These are phyloP conservation scores for Oreochromis tanganicae DNA, from an alignment of 2,113 vertebrate genomes.

Conservation along the genomic window DNA sequence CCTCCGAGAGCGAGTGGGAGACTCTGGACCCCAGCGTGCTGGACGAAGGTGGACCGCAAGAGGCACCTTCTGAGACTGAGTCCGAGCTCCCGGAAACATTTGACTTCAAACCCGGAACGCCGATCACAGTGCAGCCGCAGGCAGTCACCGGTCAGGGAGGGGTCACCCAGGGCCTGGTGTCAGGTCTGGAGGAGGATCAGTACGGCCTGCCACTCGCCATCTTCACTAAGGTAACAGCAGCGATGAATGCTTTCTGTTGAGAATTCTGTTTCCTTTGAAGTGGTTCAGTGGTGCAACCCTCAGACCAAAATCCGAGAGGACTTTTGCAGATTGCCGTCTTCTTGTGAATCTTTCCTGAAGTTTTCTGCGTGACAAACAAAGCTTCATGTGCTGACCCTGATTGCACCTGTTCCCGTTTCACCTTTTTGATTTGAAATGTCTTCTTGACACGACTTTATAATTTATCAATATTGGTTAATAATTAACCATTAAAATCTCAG, in stretches of 20 bases:
- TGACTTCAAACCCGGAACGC: constrained; percentile 56
- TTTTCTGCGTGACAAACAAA: neutral
- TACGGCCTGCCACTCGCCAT: constrained; percentile 88
- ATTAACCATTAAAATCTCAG: neutral
- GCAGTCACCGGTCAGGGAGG: constrained; percentile 46
- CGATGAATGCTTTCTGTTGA: rapidly evolving
- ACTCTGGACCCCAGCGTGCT: constrained; percentile 85
- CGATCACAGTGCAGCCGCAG: constrained; percentile 80
- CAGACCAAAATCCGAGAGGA: neutral
- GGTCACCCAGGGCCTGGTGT: constrained; percentile 82
- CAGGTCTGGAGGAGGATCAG: constrained; percentile 91
- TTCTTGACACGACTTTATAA: neutral
- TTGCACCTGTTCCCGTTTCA: rapidly evolving
- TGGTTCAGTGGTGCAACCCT: rapidly evolving
- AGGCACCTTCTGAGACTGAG: constrained; percentile 9
- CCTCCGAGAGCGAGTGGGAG: constrained; percentile 96
- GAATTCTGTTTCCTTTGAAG: rapidly evolving
- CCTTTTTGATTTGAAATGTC: neutral
- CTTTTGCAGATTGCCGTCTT: neutral
- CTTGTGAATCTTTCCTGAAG: neutral
- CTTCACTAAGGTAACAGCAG: constrained; percentile 87
- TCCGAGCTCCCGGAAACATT: constrained; percentile 53
- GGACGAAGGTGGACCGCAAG: constrained; percentile 72
- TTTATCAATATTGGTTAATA: neutral
- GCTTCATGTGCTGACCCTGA: neutral